Evolutionary conservation across 2,888 invertebrate genomes (phyloP).

Genomic region (Caradrina clavipalpis): DNA sequence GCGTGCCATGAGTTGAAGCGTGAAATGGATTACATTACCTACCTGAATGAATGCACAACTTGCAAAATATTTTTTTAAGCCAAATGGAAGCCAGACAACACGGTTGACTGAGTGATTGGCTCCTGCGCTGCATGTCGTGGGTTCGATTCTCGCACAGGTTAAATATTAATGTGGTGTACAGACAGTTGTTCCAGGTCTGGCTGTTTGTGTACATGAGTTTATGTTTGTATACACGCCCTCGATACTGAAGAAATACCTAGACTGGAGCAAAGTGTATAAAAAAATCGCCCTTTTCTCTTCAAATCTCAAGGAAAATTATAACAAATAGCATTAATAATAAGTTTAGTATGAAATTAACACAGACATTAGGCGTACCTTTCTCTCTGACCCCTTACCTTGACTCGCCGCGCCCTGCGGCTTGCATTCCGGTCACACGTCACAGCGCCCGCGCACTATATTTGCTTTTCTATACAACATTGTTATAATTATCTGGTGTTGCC

Average conservation of each 20-base stretch:
- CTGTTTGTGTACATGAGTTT: too few relatives aligned
- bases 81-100: not conserved
- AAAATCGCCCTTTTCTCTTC: not conserved
- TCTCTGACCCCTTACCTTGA: conserved; percentile 89
- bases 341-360: conserved; percentile 78
- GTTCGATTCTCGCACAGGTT: too few relatives aligned
- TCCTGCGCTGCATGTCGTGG: too few relatives aligned
- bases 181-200: too few relatives aligned
- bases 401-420: conserved; percentile 86
- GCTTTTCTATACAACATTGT: conserved; percentile 69
- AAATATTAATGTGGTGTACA: too few relatives aligned
- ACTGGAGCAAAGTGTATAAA: too few relatives aligned
- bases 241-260: too few relatives aligned
- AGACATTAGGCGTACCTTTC: conserved; percentile 86
- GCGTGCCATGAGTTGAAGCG: not conserved
- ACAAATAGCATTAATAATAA: conserved; percentile 47
- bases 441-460: conserved; percentile 66
- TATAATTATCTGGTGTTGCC: conserved; percentile 67
- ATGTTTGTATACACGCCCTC: too few relatives aligned
- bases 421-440: conserved; percentile 85
- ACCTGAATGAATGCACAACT: not conserved
- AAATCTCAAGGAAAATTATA: conserved; percentile 1
- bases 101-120: too few relatives aligned
- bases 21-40: not conserved
- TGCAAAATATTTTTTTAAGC: not conserved